phyloP scores from a whole-genome alignment of 2,888 invertebrate species.

The Habroteleia sp. region DNA sequence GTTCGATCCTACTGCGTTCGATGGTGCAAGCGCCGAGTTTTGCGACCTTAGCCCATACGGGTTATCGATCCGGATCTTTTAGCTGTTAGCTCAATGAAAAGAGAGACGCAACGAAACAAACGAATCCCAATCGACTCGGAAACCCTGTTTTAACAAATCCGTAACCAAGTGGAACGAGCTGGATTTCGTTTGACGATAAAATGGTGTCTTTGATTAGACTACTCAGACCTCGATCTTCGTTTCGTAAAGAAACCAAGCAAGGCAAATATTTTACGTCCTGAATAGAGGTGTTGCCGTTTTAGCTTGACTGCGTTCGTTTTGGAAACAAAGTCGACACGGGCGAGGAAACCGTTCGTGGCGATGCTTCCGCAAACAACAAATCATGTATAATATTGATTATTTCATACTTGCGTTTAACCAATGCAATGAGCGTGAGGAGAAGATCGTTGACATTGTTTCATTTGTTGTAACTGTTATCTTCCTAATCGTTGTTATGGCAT shows the following conservation, averaged over 20 bases:
- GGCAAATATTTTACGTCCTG: constrained; percentile 16
- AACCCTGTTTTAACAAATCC: constrained; percentile 27
- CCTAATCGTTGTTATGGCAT: constrained; percentile 33
- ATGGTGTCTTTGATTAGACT: constrained; percentile 14
- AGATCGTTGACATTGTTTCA: constrained; percentile 47
- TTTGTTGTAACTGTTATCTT: constrained; percentile 53
- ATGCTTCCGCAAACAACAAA: constrained; percentile 14
- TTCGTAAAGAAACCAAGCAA: constrained; percentile 11
- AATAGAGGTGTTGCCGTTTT: constrained; percentile 17
- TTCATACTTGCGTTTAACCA: constrained; percentile 30
- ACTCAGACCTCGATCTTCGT: constrained; percentile 8
- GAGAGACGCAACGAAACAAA: constrained; percentile 57
- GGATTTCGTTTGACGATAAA: constrained; percentile 16
- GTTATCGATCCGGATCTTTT: constrained; percentile 17
- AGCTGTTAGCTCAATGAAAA: constrained; percentile 47
- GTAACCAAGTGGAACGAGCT: constrained; percentile 6
- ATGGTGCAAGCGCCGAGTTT: constrained; percentile 39
- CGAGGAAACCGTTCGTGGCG: constrained; percentile 3
- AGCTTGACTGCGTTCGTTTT: constrained; percentile 17
- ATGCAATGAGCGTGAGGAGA: constrained; percentile 23
- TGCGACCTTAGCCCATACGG: constrained; percentile 20
- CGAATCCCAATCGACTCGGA: constrained; percentile 7
- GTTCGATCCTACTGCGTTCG: constrained; percentile 48
- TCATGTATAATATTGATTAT: constrained; percentile 34
- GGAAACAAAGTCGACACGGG: constrained; percentile 5